A percentile compares a stretch with the other conserved stretches of the same genome.
phyloP scores from a whole-genome alignment of 2,888 invertebrate species.

The Hipparchia semele region DNA sequence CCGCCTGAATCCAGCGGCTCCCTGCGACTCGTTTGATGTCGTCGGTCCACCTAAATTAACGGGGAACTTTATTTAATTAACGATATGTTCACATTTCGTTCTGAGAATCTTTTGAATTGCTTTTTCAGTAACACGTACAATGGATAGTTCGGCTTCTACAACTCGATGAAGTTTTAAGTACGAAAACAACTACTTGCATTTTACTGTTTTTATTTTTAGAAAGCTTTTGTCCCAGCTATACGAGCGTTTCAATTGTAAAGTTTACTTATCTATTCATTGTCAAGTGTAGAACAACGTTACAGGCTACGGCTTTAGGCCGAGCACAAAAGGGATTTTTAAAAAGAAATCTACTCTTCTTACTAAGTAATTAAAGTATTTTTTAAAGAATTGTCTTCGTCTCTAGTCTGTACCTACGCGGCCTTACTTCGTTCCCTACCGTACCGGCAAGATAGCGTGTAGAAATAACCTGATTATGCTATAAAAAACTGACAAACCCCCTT shows the following conservation, averaged over 20 bases:
- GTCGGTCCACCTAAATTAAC: too few species aligned
- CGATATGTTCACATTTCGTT: too few species aligned
- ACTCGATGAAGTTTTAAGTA: constrained; percentile 7
- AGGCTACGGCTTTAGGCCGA: constrained; percentile 3
- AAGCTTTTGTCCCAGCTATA: not conserved
- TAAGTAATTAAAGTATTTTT: not conserved
- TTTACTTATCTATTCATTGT: constrained; percentile 21
- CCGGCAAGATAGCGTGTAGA: too few species aligned
- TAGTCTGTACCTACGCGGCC: not conserved
- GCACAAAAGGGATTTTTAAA: not conserved
- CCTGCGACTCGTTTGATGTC: too few species aligned
- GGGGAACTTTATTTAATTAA: too few species aligned
- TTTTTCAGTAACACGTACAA: too few species aligned
- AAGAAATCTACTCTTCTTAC: not conserved
- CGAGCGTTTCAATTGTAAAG: constrained; percentile 19
- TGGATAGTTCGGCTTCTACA: not conserved
- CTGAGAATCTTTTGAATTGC: too few species aligned
- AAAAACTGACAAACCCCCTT: too few species aligned
- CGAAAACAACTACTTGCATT: constrained; percentile 1
- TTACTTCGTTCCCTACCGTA: too few species aligned
- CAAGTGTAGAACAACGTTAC: constrained; percentile 13
- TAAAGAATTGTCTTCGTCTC: not conserved
- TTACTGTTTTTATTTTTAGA: constrained; percentile 1
- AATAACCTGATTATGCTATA: too few species aligned
- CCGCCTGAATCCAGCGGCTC: too few species aligned